Evolutionary conservation across 1,140 invertebrate genomes (phyloP).

Genomic region (Whitmania pigra): DNA sequence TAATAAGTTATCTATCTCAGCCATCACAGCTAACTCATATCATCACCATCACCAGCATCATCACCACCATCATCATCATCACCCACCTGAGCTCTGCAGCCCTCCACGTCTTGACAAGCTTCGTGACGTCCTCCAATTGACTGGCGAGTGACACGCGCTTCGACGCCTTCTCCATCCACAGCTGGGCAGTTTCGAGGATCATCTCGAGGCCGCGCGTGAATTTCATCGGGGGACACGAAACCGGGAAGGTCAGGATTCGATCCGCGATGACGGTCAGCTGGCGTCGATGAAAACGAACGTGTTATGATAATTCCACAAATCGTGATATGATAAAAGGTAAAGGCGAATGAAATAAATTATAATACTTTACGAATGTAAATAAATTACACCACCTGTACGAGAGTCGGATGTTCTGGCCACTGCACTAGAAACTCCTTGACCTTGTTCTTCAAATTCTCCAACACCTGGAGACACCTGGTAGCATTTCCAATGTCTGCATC

Average conservation of each 20-base stretch:
- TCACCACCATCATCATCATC: conserved; percentile 16
- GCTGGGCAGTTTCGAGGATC: conserved; percentile 58
- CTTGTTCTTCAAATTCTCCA: conserved; percentile 51
- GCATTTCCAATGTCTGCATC: conserved; percentile 68
- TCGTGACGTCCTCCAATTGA: conserved; percentile 56
- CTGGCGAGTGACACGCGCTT: conserved; percentile 65
- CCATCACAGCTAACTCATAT: neutral
- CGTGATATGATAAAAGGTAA: neutral
- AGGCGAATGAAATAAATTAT: neutral
- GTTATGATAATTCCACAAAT: neutral
- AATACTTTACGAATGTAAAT: no score
- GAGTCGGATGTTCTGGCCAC: conserved; percentile 79
- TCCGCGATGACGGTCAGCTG: conserved; percentile 51
- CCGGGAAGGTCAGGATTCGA: conserved; percentile 62
- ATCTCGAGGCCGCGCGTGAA: conserved; percentile 81
- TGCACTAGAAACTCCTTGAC: conserved; percentile 59
- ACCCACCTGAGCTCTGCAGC: conserved; percentile 64
- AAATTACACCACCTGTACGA: conserved; percentile 52
- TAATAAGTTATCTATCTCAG: no score
- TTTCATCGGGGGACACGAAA: conserved; percentile 67
- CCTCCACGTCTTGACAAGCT: conserved; percentile 77
- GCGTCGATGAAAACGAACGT: conserved; percentile 22
- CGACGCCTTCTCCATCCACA: conserved; percentile 84
- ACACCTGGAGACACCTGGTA: conserved; percentile 54
- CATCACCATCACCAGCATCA: neutral